These are phyloP conservation scores for Ectropis grisescens DNA, from an alignment of 1,140 invertebrate genomes.

Conservation along the genomic window DNA sequence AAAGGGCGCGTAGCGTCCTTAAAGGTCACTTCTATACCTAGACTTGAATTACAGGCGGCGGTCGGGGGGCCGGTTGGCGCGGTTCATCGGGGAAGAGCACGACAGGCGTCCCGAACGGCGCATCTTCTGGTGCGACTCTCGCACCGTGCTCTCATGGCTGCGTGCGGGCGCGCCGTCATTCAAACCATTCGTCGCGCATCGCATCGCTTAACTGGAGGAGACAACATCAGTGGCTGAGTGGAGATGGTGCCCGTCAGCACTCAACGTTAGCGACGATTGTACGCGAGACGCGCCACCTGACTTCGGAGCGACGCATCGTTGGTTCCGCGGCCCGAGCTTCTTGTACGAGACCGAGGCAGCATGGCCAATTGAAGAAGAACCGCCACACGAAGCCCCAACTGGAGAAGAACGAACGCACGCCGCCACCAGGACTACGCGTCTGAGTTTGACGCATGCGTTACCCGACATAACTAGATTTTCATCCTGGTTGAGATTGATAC, in stretches of 20 bases:
- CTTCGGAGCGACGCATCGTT: no score
- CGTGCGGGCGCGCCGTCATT: constrained; percentile 6
- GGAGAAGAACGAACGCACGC: no score
- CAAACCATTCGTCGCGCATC: constrained; percentile 34
- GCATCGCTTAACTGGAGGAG: constrained; percentile 28
- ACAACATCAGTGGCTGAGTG: constrained; percentile 19
- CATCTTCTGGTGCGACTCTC: constrained; percentile 13
- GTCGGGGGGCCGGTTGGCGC: constrained; percentile 26
- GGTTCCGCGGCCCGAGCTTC: no score
- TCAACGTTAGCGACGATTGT: no score
- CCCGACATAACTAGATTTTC: no score
- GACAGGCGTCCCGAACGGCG: not conserved
- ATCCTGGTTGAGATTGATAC: no score
- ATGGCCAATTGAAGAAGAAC: no score
- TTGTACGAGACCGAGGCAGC: no score
- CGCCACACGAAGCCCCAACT: no score
- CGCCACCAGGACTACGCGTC: no score
- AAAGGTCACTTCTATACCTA: constrained; percentile 35
- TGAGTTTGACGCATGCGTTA: no score
- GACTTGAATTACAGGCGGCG: constrained; percentile 52
- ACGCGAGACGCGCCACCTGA: no score
- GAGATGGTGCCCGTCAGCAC: constrained; percentile 17
- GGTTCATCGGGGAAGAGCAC: constrained; percentile 7
- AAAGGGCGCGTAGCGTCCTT: constrained; percentile 42
- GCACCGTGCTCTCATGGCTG: constrained; percentile 9